Conservation (phyloP, 1,140 invertebrate species). For the Diprion similis region DNA sequence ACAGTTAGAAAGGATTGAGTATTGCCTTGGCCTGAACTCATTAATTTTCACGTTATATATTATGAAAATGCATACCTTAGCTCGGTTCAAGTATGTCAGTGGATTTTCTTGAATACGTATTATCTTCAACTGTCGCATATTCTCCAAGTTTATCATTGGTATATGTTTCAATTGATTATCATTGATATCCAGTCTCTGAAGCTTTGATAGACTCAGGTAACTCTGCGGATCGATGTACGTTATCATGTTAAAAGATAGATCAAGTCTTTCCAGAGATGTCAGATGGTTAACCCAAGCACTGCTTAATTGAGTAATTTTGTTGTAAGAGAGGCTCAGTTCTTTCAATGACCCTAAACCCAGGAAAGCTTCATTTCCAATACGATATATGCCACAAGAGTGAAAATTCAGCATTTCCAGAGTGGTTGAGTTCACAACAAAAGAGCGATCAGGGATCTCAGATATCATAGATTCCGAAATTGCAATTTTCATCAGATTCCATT, state of each 20-base stretch:
- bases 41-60: too few relatives aligned
- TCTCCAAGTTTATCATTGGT: conserved; percentile 29
- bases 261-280: conserved; percentile 43
- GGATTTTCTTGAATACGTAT: conserved; percentile 48
- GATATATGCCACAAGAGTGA: conserved; percentile 39
- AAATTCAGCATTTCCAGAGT: conserved; percentile 41
- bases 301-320: conserved; percentile 38
- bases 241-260: conserved; percentile 49
- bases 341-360: conserved; percentile 29
- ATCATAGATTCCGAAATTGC: conserved; percentile 31
- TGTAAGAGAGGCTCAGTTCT: conserved; percentile 44
- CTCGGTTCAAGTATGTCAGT: conserved; percentile 41
- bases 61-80: conserved; percentile 37
- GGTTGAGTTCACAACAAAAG: conserved; percentile 33
- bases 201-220: conserved; percentile 33
- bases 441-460: conserved; percentile 26
- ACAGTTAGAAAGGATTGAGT: too few relatives aligned
- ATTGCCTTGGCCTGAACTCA: too few relatives aligned
- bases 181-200: conserved; percentile 43
- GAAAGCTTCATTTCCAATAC: conserved; percentile 41
- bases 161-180: conserved; percentile 45
- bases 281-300: conserved; percentile 40
- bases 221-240: conserved; percentile 31
- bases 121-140: conserved; percentile 42
- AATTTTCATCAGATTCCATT: neutral